Evolutionary conservation across 2,797 vertebrate species (phyloP).

Genomic region (Epinephelus awoara): DNA sequence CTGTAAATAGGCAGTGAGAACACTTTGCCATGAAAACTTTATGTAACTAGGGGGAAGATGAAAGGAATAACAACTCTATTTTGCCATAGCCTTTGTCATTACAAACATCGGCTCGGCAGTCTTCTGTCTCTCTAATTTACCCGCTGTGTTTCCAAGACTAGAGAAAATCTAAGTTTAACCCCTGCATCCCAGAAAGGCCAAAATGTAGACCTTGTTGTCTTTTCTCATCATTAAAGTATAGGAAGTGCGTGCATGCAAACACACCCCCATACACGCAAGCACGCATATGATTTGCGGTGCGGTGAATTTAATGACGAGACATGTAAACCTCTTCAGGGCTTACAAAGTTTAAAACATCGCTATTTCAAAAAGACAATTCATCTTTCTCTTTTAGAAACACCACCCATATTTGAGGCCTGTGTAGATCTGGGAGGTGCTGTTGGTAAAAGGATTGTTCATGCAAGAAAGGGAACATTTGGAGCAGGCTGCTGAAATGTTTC

Average conservation of each 20-base stretch:
- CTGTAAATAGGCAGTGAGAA: conserved; percentile 49
- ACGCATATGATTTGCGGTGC: not conserved
- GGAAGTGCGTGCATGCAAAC: not conserved
- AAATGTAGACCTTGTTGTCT: conserved; percentile 27
- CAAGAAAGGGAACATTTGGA: not conserved
- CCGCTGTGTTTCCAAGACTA: conserved; percentile 23
- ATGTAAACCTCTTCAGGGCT: conserved; percentile 29
- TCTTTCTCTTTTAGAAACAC: conserved; percentile 16
- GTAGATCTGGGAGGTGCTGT: conserved; percentile 8
- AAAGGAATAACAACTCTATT: conserved; percentile 44
- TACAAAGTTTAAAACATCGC: not conserved
- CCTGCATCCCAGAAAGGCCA: conserved; percentile 23
- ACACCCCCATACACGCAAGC: not conserved
- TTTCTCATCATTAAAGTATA: conserved; percentile 28
- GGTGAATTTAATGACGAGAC: conserved; percentile 39
- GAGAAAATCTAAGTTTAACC: conserved; percentile 39
- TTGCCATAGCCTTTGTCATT: conserved; percentile 58
- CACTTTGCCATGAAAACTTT: conserved; percentile 60
- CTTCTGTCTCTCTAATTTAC: conserved; percentile 53
- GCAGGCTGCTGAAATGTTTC: conserved; percentile 22
- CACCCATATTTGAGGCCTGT: not conserved
- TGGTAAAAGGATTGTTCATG: conserved; percentile 24
- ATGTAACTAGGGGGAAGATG: conserved; percentile 65
- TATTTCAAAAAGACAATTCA: conserved; percentile 4
- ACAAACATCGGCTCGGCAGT: conserved; percentile 46